Evolutionary conservation across 2,888 invertebrate species (phyloP), one percentile per base, ranked within the genome.

Genomic region (Enchytraeus crypticus): DNA sequence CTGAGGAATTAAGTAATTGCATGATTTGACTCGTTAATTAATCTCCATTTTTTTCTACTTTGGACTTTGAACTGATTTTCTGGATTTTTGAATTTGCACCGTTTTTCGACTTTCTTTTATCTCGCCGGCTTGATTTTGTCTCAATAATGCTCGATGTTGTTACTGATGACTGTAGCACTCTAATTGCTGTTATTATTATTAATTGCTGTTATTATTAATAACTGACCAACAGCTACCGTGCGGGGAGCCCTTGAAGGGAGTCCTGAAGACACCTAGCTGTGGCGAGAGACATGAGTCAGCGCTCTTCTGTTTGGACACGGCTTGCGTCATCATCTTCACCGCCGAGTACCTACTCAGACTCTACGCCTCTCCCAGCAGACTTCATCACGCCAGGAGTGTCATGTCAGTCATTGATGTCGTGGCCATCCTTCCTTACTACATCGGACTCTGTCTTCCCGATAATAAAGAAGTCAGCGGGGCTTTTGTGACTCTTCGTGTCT

Each of bases 271-370:
- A 23, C 66, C 64, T 8, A 60, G 69, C 11, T 99, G 97, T 80
- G 98, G 98, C 59, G 97, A 97, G 81, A 86, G 92, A 66, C 98
- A 93, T 83, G 92, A 95, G 83, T 66, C 72, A 29, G 72, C 93
- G 70, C 96, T 97, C 84, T 98, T 99, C 84, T 98, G 97, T 81
- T 83, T 99, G 81, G 95, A 99, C 83, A 99, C 98, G 27, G 98
- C 98, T 66, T 99, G 98, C 82, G 98, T 98, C 71, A 97, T 99
- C 92, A 98, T 99, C 71, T 98, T 99, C 97, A 23, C 92, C 95
- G 51, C 64, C 97, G 81, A 98, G 81, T 98, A 98, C 80, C 82
- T 96, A 71, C 83, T 97, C 68, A 75, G 84, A 61, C 84, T 98
- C 73, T 97, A 93, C 81, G 97, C 97, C 14, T 96, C 97, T n/a